Evolutionary conservation across 2,113 vertebrate genomes (phyloP), one percentile per base, ranked within the genome.

Genomic region (Neopipo cinnamomea): DNA sequence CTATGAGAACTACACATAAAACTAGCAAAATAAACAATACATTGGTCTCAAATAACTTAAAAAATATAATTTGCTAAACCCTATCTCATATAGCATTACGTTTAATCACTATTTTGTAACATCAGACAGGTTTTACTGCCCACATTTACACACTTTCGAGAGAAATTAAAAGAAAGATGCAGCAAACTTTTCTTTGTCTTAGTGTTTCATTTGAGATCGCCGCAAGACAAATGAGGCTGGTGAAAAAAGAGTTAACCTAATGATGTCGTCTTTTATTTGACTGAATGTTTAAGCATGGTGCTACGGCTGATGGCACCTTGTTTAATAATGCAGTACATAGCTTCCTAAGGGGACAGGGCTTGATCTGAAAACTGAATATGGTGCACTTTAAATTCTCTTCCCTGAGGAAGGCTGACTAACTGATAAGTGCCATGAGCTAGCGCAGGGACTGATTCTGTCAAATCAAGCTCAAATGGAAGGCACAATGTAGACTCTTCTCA

Each of bases 401-500:
- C 98, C 97, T 39, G 63, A 97, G 98, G 98, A 98, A 98, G 95
- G 90, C 95, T 97, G 98, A 98, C 98, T 98, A 98, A 99, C 97
- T 98, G 98, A 98, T 98, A 98, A 99, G 98, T 98, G 98, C 98
- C 98, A 98, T 97, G 97, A 98, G 97, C 97, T 97, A 98, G 98
- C 86, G 12, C 68, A 95, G 98, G 98, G 97, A 98, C 98, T 98
- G 98, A 98, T 98, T 98, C 98, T 97, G 98, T 98, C 98, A 98
- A 97, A 98, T 98, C 97, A 97, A 97, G 97, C 98, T 98, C 98
- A 98, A 98, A 92, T 88, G 97, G 97, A 98, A 98, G 97, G 97
- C 98, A 95, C 97, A 97, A 93, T 96, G 96, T 91, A 91, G 98
- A 96, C 96, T 98, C 98, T 95, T 97, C 98, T 98, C 98, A 98